Evolutionary conservation across 2,113 vertebrate genomes (phyloP), one percentile per base, ranked within the genome.

Genomic region (Machaerirhynchus nigripectus): DNA sequence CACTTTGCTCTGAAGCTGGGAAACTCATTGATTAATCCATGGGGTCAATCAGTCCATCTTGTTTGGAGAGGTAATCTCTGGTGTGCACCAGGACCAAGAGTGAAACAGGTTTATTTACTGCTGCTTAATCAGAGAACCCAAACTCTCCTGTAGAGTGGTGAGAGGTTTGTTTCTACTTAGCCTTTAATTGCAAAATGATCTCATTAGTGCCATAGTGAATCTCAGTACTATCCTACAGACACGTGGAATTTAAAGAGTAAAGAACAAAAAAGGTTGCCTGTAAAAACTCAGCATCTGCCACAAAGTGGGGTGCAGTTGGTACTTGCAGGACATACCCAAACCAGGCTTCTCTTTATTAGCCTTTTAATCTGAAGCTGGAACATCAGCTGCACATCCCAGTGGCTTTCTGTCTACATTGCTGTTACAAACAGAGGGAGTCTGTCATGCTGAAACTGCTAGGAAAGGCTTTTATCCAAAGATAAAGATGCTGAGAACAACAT

Each of bases 161-260:
- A 96, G 90, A 93, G 88, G 88, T 83, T 37, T 90, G 90, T 96
- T 96, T 87, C 96, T 90, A 81, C 96, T 97, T 96, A 88, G 80
- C 80, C 93, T 96, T 94, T 97, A 94, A 97, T 88, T 95, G 96
- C 83, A 49, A 93, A 95, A 73, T 82, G 75, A 97, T 97, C 95
- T 97, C 97, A 94, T 98, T 97, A 97, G 91, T 94, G 85, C 64
- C 16, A 28, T 39, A 42, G 87, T 60, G 94, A 87, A 91, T 86
- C 67, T 74, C 63, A 42, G 71, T 68, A 59, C 88, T 42, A 56
- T 78, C 50, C 87, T 65, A 69, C 93, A 77, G 79, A 81, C 19
- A 11, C 22, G 11, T 65, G 13, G n/a, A 87, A 88, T 81, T 89
- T 93, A 86, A 90, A 86, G 79, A 95, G 84, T 47, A 14, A 73